phyloP scores from a whole-genome alignment of 23 tunicate species.

The Corella eumyota region DNA sequence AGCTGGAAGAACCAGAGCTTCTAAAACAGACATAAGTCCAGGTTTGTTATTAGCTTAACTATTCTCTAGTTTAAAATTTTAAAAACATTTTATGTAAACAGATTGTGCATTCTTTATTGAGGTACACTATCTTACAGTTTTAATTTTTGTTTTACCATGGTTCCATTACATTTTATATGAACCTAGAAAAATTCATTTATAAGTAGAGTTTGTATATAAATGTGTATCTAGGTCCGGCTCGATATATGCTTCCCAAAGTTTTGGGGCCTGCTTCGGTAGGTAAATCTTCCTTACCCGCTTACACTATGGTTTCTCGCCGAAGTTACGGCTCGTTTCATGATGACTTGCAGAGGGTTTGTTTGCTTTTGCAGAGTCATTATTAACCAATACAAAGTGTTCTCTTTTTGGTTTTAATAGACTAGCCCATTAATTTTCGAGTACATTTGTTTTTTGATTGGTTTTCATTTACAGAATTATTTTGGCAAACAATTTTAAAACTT shows the following conservation, averaged over 20 bases:
- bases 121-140: too few relatives aligned
- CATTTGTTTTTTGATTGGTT: too few relatives aligned
- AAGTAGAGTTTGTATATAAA: too few relatives aligned
- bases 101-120: too few relatives aligned
- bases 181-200: too few relatives aligned
- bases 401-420: too few relatives aligned
- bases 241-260: conserved; percentile 70
- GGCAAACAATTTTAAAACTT: too few relatives aligned
- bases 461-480: too few relatives aligned
- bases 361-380: not conserved
- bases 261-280: conserved; percentile 79
- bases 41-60: conserved; percentile 20
- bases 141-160: too few relatives aligned
- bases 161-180: too few relatives aligned
- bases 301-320: conserved; percentile 59
- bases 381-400: not conserved
- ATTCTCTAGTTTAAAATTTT: not conserved
- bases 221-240: conserved; percentile 89
- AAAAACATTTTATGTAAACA: too few relatives aligned
- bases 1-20: conserved; percentile 48
- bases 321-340: conserved; percentile 89
- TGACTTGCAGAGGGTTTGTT: conserved; percentile 74
- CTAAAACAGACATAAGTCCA: conserved; percentile 69
- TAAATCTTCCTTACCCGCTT: conserved; percentile 62
- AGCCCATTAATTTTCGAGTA: too few relatives aligned